phyloP scores from a whole-genome alignment of 2,113 vertebrate genomes.

The Ranitomeya variabilis region DNA sequence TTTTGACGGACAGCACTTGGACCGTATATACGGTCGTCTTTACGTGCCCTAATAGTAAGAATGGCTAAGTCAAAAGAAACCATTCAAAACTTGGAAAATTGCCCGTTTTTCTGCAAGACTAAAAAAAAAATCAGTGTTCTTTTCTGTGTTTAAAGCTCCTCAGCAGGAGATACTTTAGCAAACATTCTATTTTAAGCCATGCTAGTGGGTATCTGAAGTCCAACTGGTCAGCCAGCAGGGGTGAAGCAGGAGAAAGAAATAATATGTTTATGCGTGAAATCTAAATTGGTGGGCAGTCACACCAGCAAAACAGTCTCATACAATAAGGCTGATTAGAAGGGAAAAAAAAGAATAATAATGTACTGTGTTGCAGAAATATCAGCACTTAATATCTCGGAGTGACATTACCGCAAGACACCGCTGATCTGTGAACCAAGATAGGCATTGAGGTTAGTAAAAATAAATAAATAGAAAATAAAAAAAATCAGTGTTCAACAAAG shows the following conservation, averaged over 20 bases:
- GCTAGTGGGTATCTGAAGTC: not conserved
- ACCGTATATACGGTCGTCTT: no score
- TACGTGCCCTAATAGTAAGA: not conserved
- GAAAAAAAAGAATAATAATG: not conserved
- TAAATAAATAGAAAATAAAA: no score
- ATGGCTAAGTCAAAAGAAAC: not conserved
- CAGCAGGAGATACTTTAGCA: not conserved
- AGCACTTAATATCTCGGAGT: not conserved
- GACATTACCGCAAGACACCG: not conserved
- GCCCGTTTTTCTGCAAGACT: not conserved
- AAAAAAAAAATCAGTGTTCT: not conserved
- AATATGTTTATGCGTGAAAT: not conserved
- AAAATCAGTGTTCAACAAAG: slow-evolving; percentile 14
- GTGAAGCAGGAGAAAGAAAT: not conserved
- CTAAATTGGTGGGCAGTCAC: slow-evolving; percentile 1
- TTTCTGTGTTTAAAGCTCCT: not conserved
- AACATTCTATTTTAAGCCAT: not conserved
- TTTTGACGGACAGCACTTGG: no score
- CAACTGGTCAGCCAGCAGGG: not conserved
- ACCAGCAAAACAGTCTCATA: not conserved
- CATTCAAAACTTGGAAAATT: not conserved
- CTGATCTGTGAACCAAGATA: slow-evolving; percentile 1
- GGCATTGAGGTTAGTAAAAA: not conserved
- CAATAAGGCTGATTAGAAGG: slow-evolving; percentile 17
- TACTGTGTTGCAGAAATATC: slow-evolving; percentile 16